These are phyloP conservation scores for Thelaira solivaga DNA, from an alignment of 2,888 invertebrate species.

Conservation along the genomic window DNA sequence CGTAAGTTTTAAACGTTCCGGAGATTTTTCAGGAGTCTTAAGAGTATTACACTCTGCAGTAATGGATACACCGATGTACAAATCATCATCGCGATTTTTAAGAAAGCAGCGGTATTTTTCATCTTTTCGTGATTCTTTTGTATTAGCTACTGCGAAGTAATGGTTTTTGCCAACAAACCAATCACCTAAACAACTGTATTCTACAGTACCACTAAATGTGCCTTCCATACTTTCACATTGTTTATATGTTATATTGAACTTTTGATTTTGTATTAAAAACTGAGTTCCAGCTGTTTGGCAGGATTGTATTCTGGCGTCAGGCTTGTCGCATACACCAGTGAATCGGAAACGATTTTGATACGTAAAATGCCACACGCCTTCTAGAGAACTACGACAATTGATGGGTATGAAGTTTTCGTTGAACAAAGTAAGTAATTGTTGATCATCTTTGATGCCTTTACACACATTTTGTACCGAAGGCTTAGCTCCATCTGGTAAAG, in stretches of 20 bases:
- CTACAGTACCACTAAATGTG: constrained; percentile 93
- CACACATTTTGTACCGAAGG: constrained; percentile 89
- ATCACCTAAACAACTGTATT: constrained; percentile 94
- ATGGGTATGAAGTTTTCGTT: constrained; percentile 93
- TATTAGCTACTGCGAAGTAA: constrained; percentile 97
- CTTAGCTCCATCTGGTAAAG: constrained; percentile 80
- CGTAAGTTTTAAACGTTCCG: constrained; percentile 90
- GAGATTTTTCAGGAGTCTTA: constrained; percentile 95
- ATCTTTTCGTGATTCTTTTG: constrained; percentile 95
- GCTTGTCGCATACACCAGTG: constrained; percentile 93
- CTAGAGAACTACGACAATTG: constrained; percentile 93
- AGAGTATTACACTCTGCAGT: constrained; percentile 95
- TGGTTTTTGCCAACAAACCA: constrained; percentile 98
- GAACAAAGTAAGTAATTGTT: constrained; percentile 90
- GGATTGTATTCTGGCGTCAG: constrained; percentile 92
- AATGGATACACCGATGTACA: constrained; percentile 93
- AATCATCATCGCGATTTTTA: constrained; percentile 95
- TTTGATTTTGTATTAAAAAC: constrained; percentile 96
- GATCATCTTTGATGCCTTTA: constrained; percentile 84
- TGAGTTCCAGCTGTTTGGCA: constrained; percentile 98
- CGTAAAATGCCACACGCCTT: constrained; percentile 97
- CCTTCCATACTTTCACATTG: constrained; percentile 93
- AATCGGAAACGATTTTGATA: constrained; percentile 93
- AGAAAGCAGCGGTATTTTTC: constrained; percentile 96
- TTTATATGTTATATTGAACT: constrained; percentile 95